A percentile compares a stretch with the other conserved stretches of the same genome.
phyloP scores from a whole-genome alignment of 2,888 invertebrate species.

The Drosophila seclusa region DNA sequence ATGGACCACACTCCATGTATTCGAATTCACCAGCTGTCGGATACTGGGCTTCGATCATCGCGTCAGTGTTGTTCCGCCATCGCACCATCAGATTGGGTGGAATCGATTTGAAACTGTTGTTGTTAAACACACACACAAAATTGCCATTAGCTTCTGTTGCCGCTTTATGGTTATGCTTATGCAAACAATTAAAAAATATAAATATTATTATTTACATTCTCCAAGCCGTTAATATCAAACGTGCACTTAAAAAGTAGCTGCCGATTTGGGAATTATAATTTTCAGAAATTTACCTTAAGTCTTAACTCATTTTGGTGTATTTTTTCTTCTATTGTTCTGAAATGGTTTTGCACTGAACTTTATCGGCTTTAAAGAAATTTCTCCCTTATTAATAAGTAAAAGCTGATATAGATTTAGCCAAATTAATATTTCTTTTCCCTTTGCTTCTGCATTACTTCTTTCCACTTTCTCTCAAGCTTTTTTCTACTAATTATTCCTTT shows the following conservation, averaged over 20 bases:
- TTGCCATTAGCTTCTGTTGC: background rate
- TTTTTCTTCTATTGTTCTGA: background rate
- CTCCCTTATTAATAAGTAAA: background rate
- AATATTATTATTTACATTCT: background rate
- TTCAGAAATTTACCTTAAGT: background rate
- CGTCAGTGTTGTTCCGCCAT: constrained; percentile 86
- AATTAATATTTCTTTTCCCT: background rate
- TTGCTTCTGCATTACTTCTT: background rate
- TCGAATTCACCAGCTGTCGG: constrained; percentile 89
- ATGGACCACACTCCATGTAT: constrained; percentile 92
- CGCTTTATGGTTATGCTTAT: background rate
- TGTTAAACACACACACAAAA: background rate
- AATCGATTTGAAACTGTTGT: constrained; percentile 85
- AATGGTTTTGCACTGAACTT: background rate
- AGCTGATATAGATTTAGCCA: background rate
- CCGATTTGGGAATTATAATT: background rate
- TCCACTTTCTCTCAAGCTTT: background rate
- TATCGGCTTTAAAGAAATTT: background rate
- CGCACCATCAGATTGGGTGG: constrained; percentile 86
- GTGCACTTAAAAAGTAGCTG: background rate
- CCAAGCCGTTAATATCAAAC: background rate
- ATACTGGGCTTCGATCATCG: constrained; percentile 88
- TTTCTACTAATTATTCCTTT: background rate
- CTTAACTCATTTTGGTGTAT: background rate
- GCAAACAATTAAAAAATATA: background rate